Base-by-base conservation (phyloP, 2,888 invertebrate species). In the Neria commutata region DNA sequence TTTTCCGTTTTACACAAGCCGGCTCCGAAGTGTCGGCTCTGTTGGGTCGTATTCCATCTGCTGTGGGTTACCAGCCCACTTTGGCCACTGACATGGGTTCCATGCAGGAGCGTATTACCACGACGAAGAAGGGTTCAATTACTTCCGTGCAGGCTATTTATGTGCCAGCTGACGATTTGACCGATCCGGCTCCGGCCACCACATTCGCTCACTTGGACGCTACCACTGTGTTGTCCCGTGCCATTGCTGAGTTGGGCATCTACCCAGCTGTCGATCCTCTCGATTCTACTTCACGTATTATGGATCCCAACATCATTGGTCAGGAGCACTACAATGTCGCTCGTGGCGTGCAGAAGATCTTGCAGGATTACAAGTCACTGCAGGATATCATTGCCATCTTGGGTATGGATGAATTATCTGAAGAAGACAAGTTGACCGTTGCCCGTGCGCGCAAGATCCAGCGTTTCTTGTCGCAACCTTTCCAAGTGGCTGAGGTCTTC, bases 141-240 rank as follows among this genome's bases (percentile, higher is more conserved):
- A 95, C 95, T 67, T 95, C 94, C 58, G 94, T 95, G 72, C 94
- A 94, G 84, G 94, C 95, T 72, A 93, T 95, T 80, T 95, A 95
- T 74, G 95, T 95, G 76, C 94, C 94, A 40, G 95, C 95, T 82
- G 95, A 95, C 82, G 95, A 95, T 83, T 91, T 95, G 86, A 95
- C 94, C 75, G 95, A 95, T 86, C 95, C 95, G 69, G 94, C 95
- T 58, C 95, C 95, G 61, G 94, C 95, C 71, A 94, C 95, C 66
- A 95, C 95, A 54, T 95, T 95, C 78, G 94, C 95, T 85, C 95
- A 95, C 84, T 92, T 95, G 87, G 95, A 95, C 78, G 95, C 95
- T 80, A 95, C 94, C 68, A 95, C 95, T 83, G 95, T 95, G 71
- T 84, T 95, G 84, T 94, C 94, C 45, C 88, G 95, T 82, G 93